Conservation (phyloP, 2,797 vertebrate genomes). For the Girardinus metallicus region DNA sequence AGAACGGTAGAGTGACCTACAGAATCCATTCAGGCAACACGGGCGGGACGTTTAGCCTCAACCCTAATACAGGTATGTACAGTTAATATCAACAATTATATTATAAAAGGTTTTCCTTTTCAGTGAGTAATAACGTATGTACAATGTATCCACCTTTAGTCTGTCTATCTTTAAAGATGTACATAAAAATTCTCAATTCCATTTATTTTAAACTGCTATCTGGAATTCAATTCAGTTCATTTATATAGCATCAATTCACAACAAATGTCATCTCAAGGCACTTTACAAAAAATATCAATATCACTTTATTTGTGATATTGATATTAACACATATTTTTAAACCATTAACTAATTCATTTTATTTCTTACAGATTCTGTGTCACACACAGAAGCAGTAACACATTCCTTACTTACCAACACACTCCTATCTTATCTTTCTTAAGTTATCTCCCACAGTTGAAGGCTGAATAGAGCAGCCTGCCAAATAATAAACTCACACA, state of each 20-base stretch:
- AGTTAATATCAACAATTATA: not conserved
- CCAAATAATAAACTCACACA: conserved; percentile 64
- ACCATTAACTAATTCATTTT: not conserved
- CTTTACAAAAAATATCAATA: too few species aligned
- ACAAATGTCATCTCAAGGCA: too few species aligned
- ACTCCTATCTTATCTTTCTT: conserved; percentile 71
- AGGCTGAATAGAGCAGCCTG: conserved; percentile 63
- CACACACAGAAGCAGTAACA: conserved; percentile 49
- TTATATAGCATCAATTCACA: too few species aligned
- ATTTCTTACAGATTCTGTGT: conserved; percentile 8
- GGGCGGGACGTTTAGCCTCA: conserved; percentile 88
- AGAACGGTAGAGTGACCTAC: conserved; percentile 92
- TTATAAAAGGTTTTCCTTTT: not conserved
- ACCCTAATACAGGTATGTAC: conserved; percentile 88
- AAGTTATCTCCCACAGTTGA: conserved; percentile 65
- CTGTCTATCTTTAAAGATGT: not conserved
- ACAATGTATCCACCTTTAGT: not conserved
- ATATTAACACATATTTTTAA: not conserved
- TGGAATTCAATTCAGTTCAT: not conserved
- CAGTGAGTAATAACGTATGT: not conserved
- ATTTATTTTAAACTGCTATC: not conserved
- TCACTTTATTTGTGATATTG: not conserved
- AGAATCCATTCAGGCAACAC: conserved; percentile 86
- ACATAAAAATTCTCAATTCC: not conserved
- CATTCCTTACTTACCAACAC: conserved; percentile 51